phyloP scores from a whole-genome alignment of 2,113 vertebrate species.

The Crotalus horridus region DNA sequence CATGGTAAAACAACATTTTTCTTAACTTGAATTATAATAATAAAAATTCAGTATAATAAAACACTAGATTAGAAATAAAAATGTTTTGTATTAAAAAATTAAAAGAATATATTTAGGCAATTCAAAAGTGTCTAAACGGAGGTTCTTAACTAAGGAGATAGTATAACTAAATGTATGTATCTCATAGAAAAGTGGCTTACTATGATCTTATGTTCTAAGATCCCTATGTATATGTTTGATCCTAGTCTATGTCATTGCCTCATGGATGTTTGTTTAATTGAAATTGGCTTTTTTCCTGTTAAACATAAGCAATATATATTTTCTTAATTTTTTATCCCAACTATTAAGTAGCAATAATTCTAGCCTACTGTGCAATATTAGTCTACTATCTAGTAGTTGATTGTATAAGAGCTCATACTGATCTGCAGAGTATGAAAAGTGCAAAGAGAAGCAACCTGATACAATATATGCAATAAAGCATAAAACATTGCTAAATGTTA shows the following conservation, averaged over 20 bases:
- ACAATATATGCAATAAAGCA: neutral
- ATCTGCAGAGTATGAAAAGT: neutral
- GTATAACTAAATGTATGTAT: neutral
- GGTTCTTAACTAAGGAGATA: neutral
- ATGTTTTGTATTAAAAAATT: neutral
- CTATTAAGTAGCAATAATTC: neutral
- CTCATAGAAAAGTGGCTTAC: neutral
- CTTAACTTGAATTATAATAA: neutral
- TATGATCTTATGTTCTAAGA: neutral
- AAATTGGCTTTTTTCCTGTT: neutral
- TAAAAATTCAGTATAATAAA: neutral
- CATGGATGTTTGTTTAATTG: neutral
- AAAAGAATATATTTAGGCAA: neutral
- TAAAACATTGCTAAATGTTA: accelerated
- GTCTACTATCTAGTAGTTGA: neutral
- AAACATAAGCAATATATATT: neutral
- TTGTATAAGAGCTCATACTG: neutral
- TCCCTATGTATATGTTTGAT: neutral
- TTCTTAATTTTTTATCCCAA: neutral
- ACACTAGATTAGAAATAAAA: neutral
- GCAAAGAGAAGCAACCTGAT: neutral
- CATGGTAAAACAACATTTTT: neutral
- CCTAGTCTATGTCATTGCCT: neutral
- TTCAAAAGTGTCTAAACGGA: neutral
- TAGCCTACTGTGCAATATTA: neutral